Base-by-base conservation (phyloP, 1,140 invertebrate genomes). In the Chymomyza costata region DNA sequence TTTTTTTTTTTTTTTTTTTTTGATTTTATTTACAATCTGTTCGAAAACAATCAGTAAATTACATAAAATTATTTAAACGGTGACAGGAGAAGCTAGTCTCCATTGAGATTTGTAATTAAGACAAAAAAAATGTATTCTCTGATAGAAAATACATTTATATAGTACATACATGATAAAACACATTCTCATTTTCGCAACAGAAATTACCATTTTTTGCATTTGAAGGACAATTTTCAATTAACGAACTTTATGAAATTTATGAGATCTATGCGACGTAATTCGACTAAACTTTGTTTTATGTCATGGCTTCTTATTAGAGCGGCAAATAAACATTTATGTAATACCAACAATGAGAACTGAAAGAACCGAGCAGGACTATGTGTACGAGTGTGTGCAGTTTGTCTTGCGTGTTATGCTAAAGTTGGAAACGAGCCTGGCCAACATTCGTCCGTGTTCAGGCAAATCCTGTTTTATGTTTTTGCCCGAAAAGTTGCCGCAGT, bases 311-410 rank as follows among this genome's bases (percentile, higher is more conserved):
- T 39, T 46, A 37, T 52, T 30, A 45, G 40, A 32, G 32, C 65
- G 32, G 52, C 64, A 76, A 71, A 76, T 76, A 76, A 76, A 78
- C 74, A 78, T 78, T 80, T 71, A 55, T 38, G 73, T 80, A 73
- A 78, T 80, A 50, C 71, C 53, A 38, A 63, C 70, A 25, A 25
- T 25, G 21, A 25, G 21, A n/a, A n/a, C 21, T 25, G 21, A 3
- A n/a, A n/a, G 21, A 25, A 25, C 21, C 21, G 21, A 25, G 21
- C 21, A 25, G 21, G 21, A 5, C 21, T 8, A 3, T 3, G 3
- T 25, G 3, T 25, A 25, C 8, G 3, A 25, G 21, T 25, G 8
- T 3, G 21, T 25, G 21, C 8, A 71, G 71, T 66, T 66, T 60
- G 59, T 67, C 47, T 56, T 58, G 55, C 46, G 52, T 74, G 63